Percentiles rank a stretch among this genome's conserved stretches.
phyloP scores from a whole-genome alignment of 2,113 vertebrate genomes.

The cattle (Bos taurus) region DNA sequence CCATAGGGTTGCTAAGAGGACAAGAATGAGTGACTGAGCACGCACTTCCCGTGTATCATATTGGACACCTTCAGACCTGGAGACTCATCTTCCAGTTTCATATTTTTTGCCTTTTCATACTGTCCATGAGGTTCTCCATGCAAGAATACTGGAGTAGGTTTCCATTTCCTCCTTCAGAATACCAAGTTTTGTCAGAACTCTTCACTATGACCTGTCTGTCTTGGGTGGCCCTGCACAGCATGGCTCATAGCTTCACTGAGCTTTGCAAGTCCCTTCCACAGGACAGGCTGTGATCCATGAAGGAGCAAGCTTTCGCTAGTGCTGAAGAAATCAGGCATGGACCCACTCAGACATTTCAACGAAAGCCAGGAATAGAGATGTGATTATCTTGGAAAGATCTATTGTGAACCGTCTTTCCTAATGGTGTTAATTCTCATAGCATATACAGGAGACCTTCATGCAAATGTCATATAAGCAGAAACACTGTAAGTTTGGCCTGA shows the following conservation, averaged over 20 bases:
- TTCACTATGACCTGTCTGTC: not conserved
- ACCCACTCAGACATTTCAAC: not conserved
- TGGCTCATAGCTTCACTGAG: not conserved
- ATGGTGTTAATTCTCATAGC: not conserved
- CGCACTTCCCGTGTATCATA: rapidly evolving
- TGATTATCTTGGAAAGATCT: not conserved
- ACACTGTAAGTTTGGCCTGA: not conserved
- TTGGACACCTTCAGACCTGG: not conserved
- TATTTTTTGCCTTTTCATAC: not conserved
- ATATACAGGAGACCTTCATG: not conserved
- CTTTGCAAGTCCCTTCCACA: not conserved
- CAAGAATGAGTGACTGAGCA: not conserved
- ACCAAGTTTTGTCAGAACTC: not conserved
- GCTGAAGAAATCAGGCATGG: not conserved
- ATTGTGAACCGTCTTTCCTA: not conserved
- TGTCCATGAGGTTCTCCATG: not conserved
- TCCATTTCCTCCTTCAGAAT: not conserved
- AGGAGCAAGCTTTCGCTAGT: not conserved
- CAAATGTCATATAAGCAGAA: not conserved
- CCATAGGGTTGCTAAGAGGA: not conserved
- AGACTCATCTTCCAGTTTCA: not conserved
- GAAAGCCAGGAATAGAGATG: not conserved
- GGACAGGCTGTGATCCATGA: not conserved
- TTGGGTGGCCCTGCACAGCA: not conserved
- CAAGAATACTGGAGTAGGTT: not conserved